Evolutionary conservation across 1,140 invertebrate genomes (phyloP).

Genomic region (Euschistus heros): DNA sequence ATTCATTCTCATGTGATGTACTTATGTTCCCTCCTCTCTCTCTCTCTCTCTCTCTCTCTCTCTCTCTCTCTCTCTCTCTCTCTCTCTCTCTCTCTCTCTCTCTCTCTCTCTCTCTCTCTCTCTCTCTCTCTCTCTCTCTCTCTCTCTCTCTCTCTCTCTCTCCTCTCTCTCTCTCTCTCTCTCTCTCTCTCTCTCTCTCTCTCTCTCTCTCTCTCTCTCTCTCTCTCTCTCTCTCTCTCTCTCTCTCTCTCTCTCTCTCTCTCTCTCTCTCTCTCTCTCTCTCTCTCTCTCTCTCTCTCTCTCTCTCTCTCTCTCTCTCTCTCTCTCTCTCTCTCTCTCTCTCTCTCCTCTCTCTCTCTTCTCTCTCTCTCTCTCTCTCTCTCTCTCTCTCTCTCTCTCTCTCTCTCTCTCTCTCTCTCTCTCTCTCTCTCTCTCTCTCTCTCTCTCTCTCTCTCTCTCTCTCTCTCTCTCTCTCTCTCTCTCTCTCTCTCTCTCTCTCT

Average conservation of each 20-base stretch:
- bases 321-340: too few relatives aligned
- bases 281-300: too few relatives aligned
- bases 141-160: slow-evolving; percentile 6
- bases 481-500: slow-evolving; percentile 15
- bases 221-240: background rate
- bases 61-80: slow-evolving; percentile 10
- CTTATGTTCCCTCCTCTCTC: background rate
- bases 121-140: slow-evolving; percentile 11
- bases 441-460: slow-evolving; percentile 10
- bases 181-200: background rate
- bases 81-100: slow-evolving; percentile 11
- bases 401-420: too few relatives aligned
- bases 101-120: slow-evolving; percentile 11
- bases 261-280: too few relatives aligned
- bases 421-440: background rate
- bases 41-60: slow-evolving; percentile 10
- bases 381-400: too few relatives aligned
- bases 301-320: background rate
- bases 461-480: slow-evolving; percentile 15
- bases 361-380: too few relatives aligned
- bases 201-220: background rate
- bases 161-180: background rate
- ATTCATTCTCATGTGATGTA: too few relatives aligned
- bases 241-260: background rate
- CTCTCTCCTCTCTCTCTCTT: too few relatives aligned